phyloP scores from a whole-genome alignment of 92 coral and sea anemone genomes.

The Blastomussa wellsi region DNA sequence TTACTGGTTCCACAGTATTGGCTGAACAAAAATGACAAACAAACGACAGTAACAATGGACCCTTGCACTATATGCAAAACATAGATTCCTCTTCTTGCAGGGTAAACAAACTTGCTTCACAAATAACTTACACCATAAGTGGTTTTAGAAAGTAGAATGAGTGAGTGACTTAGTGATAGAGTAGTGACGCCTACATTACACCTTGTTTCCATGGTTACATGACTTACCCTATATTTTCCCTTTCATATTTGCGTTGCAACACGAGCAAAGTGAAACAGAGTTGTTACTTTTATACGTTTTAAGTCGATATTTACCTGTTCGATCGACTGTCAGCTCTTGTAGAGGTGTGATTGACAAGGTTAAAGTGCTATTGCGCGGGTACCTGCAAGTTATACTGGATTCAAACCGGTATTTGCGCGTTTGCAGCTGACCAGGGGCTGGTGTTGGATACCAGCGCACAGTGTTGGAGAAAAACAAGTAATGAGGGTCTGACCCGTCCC shows the following conservation, averaged over 20 bases:
- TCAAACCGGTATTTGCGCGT: not conserved
- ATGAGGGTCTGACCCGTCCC: not conserved
- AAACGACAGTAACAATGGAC: no score
- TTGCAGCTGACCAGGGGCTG: not conserved
- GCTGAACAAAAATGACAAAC: no score
- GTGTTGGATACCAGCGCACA: not conserved
- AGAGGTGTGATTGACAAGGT: not conserved
- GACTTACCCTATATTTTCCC: not conserved
- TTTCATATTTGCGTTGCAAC: no score
- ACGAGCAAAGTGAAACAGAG: not conserved
- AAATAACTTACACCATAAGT: no score
- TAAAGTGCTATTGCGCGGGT: not conserved
- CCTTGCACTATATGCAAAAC: no score
- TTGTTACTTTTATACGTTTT: no score
- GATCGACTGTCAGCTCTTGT: not conserved
- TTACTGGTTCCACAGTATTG: no score
- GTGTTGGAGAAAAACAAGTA: not conserved
- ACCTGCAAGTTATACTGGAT: not conserved
- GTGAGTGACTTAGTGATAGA: no score
- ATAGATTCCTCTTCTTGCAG: no score
- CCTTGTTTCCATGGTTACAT: not conserved
- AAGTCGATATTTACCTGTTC: conserved; percentile 5
- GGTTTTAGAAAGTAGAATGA: no score
- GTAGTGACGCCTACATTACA: no score
- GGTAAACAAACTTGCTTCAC: no score